Percentiles rank a stretch among this genome's conserved stretches.
These are phyloP conservation scores for Acanthaster planci DNA, from an alignment of 35 echinoderm and acorn worm species.

Conservation along the genomic window DNA sequence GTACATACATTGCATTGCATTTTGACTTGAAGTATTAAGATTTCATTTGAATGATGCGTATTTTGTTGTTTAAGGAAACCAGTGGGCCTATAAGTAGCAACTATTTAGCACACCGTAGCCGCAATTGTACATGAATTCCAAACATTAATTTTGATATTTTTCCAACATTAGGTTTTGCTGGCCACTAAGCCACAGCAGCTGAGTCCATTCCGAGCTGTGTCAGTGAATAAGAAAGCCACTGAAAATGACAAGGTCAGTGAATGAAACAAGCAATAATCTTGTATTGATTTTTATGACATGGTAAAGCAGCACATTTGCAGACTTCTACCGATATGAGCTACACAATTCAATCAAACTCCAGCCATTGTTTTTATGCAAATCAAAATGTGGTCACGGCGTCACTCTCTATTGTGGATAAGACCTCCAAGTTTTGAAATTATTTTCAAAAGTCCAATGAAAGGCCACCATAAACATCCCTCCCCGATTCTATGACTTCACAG, in stretches of 20 bases:
- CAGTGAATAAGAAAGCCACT: slow-evolving; percentile 36
- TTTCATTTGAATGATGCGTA: not conserved
- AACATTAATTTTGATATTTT: not conserved
- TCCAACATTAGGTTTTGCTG: slow-evolving; percentile 26
- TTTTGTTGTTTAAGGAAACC: not conserved
- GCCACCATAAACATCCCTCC: not conserved
- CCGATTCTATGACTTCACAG: not conserved
- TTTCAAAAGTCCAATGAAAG: no score
- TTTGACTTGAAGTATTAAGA: not conserved
- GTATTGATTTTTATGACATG: no score
- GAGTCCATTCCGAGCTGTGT: not conserved
- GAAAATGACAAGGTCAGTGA: slow-evolving; percentile 36
- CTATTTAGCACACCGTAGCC: not conserved
- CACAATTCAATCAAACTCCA: no score
- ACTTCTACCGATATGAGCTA: no score
- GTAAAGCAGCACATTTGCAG: no score
- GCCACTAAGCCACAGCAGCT: slow-evolving; percentile 32
- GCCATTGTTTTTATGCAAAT: no score
- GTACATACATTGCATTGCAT: not conserved
- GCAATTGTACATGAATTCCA: not conserved
- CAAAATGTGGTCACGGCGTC: no score
- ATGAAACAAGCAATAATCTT: not conserved
- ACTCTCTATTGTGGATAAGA: no score
- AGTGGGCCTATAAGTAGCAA: no score
- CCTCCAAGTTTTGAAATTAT: no score